phyloP scores from a whole-genome alignment of 2,113 vertebrate species.

The Lophochroa leadbeateri region DNA sequence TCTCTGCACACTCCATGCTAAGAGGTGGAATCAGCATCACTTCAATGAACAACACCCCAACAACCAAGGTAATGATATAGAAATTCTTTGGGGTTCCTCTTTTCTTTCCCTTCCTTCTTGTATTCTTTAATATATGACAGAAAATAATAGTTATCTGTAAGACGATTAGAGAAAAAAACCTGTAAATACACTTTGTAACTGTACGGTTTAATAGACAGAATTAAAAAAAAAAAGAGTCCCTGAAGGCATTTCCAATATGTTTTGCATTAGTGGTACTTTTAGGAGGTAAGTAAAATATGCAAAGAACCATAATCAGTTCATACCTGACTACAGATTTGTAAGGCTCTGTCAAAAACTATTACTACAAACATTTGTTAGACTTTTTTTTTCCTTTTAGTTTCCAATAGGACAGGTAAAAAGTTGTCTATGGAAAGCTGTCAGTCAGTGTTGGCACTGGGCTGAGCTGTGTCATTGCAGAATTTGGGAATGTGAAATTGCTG shows the following conservation, averaged over 20 bases:
- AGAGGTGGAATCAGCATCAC: too few species aligned
- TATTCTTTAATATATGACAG: background rate
- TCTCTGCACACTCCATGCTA: too few species aligned
- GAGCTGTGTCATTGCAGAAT: background rate
- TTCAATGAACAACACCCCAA: too few species aligned
- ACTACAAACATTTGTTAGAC: background rate
- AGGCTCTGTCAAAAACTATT: background rate
- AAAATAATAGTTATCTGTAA: background rate
- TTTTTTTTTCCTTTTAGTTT: background rate
- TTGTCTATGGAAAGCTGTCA: background rate
- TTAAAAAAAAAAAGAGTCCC: background rate
- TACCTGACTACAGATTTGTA: background rate
- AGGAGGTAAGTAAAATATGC: background rate
- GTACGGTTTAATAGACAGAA: background rate
- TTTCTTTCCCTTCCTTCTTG: background rate
- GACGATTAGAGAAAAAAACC: background rate
- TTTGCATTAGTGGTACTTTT: background rate
- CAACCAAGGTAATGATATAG: background rate
- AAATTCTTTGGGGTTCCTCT: background rate
- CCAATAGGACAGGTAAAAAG: accelerated
- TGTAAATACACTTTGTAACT: background rate
- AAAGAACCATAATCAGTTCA: background rate
- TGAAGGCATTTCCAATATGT: background rate
- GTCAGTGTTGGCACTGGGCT: background rate
- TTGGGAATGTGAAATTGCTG: background rate